Evolutionary conservation across 37 sponge, comb jelly and placozoan species (phyloP).

Genomic region (Cliona cf. orientalis): DNA sequence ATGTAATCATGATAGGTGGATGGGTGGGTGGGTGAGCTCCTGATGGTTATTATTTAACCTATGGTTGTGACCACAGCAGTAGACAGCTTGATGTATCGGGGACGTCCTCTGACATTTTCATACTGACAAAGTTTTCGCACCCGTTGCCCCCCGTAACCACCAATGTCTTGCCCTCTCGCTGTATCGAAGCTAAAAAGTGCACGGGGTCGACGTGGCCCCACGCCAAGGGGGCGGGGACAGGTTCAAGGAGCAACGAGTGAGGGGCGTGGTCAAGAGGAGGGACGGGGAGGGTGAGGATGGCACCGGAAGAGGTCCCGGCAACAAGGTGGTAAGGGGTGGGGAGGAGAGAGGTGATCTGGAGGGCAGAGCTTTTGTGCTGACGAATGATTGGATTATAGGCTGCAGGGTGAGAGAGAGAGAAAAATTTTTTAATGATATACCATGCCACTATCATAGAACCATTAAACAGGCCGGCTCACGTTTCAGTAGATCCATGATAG

Average conservation of each 20-base stretch:
- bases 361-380: conserved; percentile 66
- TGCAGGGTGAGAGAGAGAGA: conserved; percentile 6
- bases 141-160: conserved; percentile 56
- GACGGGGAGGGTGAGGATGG: conserved; percentile 61
- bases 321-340: conserved; percentile 30
- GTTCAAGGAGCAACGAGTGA: conserved; percentile 19
- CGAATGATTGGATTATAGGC: conserved; percentile 60
- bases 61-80: conserved; percentile 45
- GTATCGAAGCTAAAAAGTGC: conserved; percentile 21
- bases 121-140: conserved; percentile 35
- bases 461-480: conserved; percentile 21
- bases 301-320: conserved; percentile 79
- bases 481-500: conserved; percentile 48
- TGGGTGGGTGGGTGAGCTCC: background rate
- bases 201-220: conserved; percentile 42
- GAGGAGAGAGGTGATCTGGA: conserved; percentile 55
- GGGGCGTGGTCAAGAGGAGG: conserved; percentile 26
- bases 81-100: conserved; percentile 58
- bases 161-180: conserved; percentile 11
- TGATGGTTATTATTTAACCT: background rate
- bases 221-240: conserved; percentile 22
- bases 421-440: too few species aligned
- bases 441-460: too few species aligned
- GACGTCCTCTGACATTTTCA: conserved; percentile 10
- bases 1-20: background rate